Evolutionary conservation across 2,888 invertebrate species (phyloP).

Genomic region (Cepaea hortensis): DNA sequence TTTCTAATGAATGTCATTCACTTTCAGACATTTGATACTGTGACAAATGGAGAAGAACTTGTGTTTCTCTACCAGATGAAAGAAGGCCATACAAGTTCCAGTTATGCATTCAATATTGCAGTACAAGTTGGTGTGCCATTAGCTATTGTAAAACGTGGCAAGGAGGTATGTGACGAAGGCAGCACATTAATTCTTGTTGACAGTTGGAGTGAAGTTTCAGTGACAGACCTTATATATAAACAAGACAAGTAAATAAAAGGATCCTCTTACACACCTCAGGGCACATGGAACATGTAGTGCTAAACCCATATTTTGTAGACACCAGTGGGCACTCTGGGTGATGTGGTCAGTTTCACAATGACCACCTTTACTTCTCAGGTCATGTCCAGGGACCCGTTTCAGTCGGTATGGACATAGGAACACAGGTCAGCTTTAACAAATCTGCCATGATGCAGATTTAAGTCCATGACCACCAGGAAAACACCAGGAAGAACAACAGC

Average conservation of each 20-base stretch:
- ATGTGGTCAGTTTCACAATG: too few species aligned
- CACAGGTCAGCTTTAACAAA: too few species aligned
- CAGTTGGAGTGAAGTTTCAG: neutral
- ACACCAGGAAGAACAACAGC: too few species aligned
- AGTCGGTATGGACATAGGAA: too few species aligned
- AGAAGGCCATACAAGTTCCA: constrained; percentile 80
- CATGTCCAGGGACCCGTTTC: too few species aligned
- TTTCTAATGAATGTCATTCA: constrained; percentile 8
- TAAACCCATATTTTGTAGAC: neutral
- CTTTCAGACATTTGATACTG: constrained; percentile 81
- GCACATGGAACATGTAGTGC: too few species aligned
- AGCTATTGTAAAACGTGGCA: constrained; percentile 79
- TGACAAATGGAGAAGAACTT: constrained; percentile 80
- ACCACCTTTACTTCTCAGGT: too few species aligned
- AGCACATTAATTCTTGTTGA: neutral
- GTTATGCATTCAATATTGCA: constrained; percentile 84
- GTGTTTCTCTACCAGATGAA: constrained; percentile 83
- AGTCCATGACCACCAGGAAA: too few species aligned
- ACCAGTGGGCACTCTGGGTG: too few species aligned
- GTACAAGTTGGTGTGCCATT: constrained; percentile 80
- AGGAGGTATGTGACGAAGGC: constrained; percentile 57
- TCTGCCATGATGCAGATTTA: too few species aligned
- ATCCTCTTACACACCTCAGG: too few species aligned
- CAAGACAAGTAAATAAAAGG: neutral
- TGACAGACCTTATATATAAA: neutral